Evolutionary conservation across 2,888 invertebrate species (phyloP), one percentile per base, ranked within the genome.

Genomic region (Stenchaetothrips biformis): DNA sequence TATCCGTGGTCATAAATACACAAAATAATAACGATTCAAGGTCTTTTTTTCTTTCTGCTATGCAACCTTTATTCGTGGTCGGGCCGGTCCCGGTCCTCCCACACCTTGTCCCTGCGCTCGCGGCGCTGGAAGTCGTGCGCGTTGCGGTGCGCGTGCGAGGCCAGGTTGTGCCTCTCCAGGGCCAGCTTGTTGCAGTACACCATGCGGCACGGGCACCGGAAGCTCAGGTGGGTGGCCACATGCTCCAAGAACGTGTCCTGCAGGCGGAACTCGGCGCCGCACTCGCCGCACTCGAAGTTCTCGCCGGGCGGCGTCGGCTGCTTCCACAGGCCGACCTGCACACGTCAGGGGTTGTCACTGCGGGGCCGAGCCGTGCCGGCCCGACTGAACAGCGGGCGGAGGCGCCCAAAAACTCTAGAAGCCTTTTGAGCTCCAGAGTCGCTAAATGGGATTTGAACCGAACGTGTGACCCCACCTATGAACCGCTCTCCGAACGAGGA

Each of bases 91-190:
- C 37, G 37, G 0, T 59, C 13, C 67, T 74, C 21, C 67, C 67
- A 74, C 21, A 74, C 11, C 67, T 21, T n/a, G 67, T 8, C 11
- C 25, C 25, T 7, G 1, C 67, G 67, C 67, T 74, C 67, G 21
- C 7, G 9, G 21, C 25, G 21, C 67, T 25, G 67, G 67, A 7
- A 74, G 67, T 25, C 21, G 67, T 74, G 67, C 25, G 25, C 21
- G 21, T 25, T 74, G 9, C 67, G n/a, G 9, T 25, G 21, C 9
- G 67, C 21, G 67, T 74, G 67, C 25, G 67, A 74, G 67, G 11
- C 21, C 67, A 74, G 67, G 67, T 25, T 25, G 67, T 74, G 67
- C 21, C 67, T n/a, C 67, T 74, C 67, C 25, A 74, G 67, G 67
- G 25, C n/a, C 25, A 74, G 67, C 67, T 74, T 74, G 67, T 9